Percentiles rank a stretch among this genome's conserved stretches.
These are phyloP conservation scores for Copidosoma floridanum DNA, from an alignment of 1,140 invertebrate species.

Conservation along the genomic window DNA sequence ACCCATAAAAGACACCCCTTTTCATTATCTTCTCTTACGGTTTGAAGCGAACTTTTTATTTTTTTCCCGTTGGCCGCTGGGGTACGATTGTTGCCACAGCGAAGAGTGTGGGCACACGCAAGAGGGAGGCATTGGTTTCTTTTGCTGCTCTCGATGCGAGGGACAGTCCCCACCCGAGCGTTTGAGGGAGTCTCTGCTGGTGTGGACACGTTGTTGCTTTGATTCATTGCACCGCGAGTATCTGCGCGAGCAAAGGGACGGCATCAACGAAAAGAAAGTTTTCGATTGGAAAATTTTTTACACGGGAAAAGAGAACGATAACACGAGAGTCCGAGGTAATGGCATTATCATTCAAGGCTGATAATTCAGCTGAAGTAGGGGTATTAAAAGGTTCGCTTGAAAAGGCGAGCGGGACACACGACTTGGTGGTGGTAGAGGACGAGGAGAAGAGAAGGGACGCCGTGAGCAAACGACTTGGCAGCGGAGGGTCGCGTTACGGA, in stretches of 20 bases:
- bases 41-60: not conserved
- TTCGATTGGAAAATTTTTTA: no score
- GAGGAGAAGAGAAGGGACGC: not conserved
- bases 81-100: not conserved
- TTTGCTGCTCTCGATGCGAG: no score
- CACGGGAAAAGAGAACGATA: not conserved
- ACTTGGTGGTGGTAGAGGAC: not conserved
- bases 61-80: not conserved
- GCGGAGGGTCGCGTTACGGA: conserved; percentile 43
- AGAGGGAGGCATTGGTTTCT: no score
- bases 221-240: no score
- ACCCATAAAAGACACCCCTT: not conserved
- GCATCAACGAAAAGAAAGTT: no score
- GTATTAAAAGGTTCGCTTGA: conserved; percentile 21
- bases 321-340: not conserved
- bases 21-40: not conserved
- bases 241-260: no score
- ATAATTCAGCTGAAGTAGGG: conserved; percentile 21
- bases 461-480: not conserved
- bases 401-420: conserved; percentile 13
- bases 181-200: no score
- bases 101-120: no score
- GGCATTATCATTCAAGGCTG: conserved; percentile 23
- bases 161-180: no score
- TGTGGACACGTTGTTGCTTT: no score